Evolutionary conservation across 37 sponge, comb jelly and placozoan genomes (phyloP), one percentile per base, ranked within the genome.

Genomic region (Chondrosia reniformis): DNA sequence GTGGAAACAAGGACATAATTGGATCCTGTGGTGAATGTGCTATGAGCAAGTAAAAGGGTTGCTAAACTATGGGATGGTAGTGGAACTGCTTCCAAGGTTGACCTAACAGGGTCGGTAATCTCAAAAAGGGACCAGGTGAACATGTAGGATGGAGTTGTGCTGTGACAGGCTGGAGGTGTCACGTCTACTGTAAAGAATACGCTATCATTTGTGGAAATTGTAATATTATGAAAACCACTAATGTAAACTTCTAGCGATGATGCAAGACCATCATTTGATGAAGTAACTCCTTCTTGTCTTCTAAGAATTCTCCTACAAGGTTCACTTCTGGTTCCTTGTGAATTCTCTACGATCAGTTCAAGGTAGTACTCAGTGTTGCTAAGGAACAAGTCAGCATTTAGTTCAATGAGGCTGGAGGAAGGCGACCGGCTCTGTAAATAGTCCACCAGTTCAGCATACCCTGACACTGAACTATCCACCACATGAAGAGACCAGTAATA

Each of bases 401-500:
- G n/a, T 33, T 76, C n/a, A 5, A 92, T 85, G 1, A 43, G 7
- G 32, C 28, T 10, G 0, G 83, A n/a, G 22, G 41, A 44, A 1
- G 37, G 39, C 10, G 41, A 42, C 13, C 82, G 75, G 30, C 45
- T 42, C 39, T 81, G 64, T 21, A 92, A 63, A 21, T 61, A 79
- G 40, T 57, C 25, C n/a, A 75, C 38, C 22, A 92, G 58, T 0
- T 40, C 25, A 34, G 36, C 5, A 66, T 74, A 92, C 19, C 67
- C 63, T 19, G 55, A 34, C 0, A 76, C 75, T n/a, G 80, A 61
- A 57, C 80, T 81, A 65, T 92, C 86, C 22, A 62, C 38, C 1
- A 77, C 63, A 21, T 55, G 62, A 17, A 92, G 24, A 3, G 85
- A 76, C 93, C 93, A 92, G 40, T 46, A 0, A 59, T 82, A 92